A percentile compares a stretch with the other conserved stretches of the same genome.
These are phyloP conservation scores for human DNA, from an alignment of 2,113 vertebrate genomes.

Conservation along the genomic window DNA sequence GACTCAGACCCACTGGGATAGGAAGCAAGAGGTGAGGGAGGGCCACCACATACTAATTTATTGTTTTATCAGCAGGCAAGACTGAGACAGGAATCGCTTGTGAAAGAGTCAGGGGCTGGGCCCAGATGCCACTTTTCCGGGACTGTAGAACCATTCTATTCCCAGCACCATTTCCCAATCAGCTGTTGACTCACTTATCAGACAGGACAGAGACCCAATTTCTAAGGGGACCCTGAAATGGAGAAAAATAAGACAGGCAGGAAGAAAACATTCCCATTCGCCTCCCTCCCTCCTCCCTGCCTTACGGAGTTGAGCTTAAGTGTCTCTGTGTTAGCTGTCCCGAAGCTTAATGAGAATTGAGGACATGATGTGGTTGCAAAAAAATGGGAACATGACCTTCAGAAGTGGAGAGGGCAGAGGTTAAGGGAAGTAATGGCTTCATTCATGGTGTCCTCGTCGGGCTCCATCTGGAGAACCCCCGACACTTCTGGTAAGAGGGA, in stretches of 20 bases:
- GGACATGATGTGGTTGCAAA: background rate
- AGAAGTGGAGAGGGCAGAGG: conserved; percentile 7
- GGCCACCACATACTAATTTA: conserved; percentile 48
- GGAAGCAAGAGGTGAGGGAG: conserved; percentile 28
- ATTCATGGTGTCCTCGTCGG: background rate
- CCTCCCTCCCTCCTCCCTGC: background rate
- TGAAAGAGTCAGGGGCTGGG: conserved; percentile 3
- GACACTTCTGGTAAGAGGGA: conserved; percentile 14
- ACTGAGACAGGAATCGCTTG: background rate
- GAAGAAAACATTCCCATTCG: background rate
- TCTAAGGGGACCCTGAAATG: background rate
- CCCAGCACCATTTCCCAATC: conserved; percentile 29
- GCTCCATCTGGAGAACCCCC: background rate
- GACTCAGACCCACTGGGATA: conserved; percentile 45
- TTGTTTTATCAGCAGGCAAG: conserved; percentile 63
- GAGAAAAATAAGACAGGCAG: background rate
- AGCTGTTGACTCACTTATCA: conserved; percentile 2
- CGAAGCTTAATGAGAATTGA: background rate
- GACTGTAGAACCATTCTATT: background rate
- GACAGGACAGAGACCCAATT: background rate
- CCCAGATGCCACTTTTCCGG: background rate
- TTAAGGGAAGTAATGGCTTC: conserved; percentile 19
- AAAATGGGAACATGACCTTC: background rate
- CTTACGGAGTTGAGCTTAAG: conserved; percentile 31
- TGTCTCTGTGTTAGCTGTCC: conserved; percentile 12